Evolutionary conservation across 2,797 vertebrate genomes (phyloP).

Genomic region (Tachyglossus aculeatus): DNA sequence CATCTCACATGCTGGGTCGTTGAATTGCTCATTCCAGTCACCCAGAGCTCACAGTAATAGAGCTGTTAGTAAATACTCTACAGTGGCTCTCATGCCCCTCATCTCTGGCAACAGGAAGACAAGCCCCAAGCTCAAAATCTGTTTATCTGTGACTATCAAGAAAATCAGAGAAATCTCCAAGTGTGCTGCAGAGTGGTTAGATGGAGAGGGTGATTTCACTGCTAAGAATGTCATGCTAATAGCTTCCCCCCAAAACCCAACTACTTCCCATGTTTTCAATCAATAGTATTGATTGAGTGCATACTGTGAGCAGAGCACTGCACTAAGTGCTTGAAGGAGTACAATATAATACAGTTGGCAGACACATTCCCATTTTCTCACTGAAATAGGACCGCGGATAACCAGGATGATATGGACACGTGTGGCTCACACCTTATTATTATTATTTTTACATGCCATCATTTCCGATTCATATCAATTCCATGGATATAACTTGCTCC

Average conservation of each 20-base stretch:
- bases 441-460: too few relatives aligned
- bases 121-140: too few relatives aligned
- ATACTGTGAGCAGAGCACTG: background rate
- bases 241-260: constrained; percentile 50
- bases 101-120: too few relatives aligned
- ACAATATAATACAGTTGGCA: too few relatives aligned
- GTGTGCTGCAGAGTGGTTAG: rapidly evolving
- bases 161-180: constrained; percentile 5
- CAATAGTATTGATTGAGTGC: background rate
- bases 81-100: too few relatives aligned
- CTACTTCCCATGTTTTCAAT: constrained; percentile 22
- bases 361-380: constrained; percentile 35
- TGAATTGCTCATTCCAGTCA: too few relatives aligned
- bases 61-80: too few relatives aligned
- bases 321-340: background rate
- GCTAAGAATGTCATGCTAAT: constrained; percentile 44
- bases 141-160: too few relatives aligned
- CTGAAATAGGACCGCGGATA: constrained; percentile 53
- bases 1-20: too few relatives aligned
- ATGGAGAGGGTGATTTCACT: background rate
- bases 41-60: too few relatives aligned
- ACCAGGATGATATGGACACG: constrained; percentile 50
- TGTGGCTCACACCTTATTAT: constrained; percentile 45
- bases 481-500: too few relatives aligned
- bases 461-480: too few relatives aligned